Evolutionary conservation across 2,113 vertebrate species (phyloP).

Genomic region (Malurus cyaneus): DNA sequence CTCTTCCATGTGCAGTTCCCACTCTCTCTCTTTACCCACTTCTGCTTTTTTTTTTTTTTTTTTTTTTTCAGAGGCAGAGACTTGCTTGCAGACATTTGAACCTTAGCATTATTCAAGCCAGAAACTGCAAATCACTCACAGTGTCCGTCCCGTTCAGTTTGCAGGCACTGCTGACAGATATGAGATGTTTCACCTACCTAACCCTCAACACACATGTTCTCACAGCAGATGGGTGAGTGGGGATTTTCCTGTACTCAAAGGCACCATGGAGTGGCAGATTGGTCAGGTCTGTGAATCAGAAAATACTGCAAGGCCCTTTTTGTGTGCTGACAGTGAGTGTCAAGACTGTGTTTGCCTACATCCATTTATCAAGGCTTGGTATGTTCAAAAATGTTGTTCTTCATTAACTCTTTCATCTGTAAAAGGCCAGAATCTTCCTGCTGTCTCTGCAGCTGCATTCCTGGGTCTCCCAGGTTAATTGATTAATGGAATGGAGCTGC

Average conservation of each 20-base stretch:
- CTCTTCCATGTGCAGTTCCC: not conserved
- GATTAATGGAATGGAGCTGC: slow-evolving; percentile 39
- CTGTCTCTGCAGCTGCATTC: not conserved
- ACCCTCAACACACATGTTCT: slow-evolving; percentile 24
- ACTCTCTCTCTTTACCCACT: not conserved
- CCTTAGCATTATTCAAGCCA: not conserved
- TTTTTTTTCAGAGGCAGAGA: not conserved
- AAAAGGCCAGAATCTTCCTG: not conserved
- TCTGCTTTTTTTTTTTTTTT: not conserved
- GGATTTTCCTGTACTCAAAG: not conserved
- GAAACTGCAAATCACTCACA: not conserved
- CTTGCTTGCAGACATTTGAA: not conserved
- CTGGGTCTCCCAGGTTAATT: slow-evolving; percentile 26
- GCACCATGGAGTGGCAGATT: not conserved
- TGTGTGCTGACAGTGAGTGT: slow-evolving; percentile 31
- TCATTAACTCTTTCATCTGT: slow-evolving; percentile 37
- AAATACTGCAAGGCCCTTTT: not conserved
- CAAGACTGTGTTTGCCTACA: slow-evolving; percentile 54
- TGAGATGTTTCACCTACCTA: slow-evolving; percentile 17
- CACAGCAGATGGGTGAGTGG: not conserved
- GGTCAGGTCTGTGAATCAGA: not conserved
- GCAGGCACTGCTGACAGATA: slow-evolving; percentile 22
- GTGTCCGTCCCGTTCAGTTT: not conserved
- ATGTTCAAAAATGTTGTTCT: slow-evolving; percentile 43
- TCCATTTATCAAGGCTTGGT: slow-evolving; percentile 53